These are phyloP conservation scores for Probaryconus sp. DNA, from an alignment of 1,140 invertebrate species.

Conservation along the genomic window DNA sequence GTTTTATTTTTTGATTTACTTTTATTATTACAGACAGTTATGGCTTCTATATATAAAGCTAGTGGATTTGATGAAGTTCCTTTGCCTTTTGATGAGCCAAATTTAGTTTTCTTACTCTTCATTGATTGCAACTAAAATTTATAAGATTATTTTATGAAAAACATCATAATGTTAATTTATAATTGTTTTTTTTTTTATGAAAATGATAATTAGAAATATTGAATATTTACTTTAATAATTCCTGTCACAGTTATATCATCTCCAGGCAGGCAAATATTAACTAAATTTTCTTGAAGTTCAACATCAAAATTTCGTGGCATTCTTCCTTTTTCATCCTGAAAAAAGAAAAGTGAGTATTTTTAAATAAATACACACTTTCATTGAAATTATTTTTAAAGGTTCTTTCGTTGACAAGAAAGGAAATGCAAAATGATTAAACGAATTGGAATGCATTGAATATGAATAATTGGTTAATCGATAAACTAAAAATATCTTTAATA, in stretches of 20 bases:
- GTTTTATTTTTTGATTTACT: conserved; percentile 79
- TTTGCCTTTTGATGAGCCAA: conserved; percentile 78
- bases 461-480: too few relatives aligned
- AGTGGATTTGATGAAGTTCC: conserved; percentile 80
- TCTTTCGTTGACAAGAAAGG: too few relatives aligned
- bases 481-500: too few relatives aligned
- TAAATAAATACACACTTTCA: too few relatives aligned
- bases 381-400: too few relatives aligned
- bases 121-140: conserved; percentile 72
- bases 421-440: too few relatives aligned
- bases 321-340: conserved; percentile 84
- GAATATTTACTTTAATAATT: conserved; percentile 87
- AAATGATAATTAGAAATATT: too few relatives aligned
- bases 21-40: conserved; percentile 85
- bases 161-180: too few relatives aligned
- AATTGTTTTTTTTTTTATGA: too few relatives aligned
- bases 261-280: conserved; percentile 91
- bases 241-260: conserved; percentile 93
- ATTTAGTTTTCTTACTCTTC: conserved; percentile 73
- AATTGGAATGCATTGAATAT: too few relatives aligned
- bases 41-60: conserved; percentile 87
- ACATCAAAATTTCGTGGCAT: conserved; percentile 93
- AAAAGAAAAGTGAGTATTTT: too few relatives aligned
- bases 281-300: conserved; percentile 90
- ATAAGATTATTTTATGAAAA: too few relatives aligned